phyloP scores from a whole-genome alignment of 2,888 invertebrate species.

The Lacanobia wlatinum region DNA sequence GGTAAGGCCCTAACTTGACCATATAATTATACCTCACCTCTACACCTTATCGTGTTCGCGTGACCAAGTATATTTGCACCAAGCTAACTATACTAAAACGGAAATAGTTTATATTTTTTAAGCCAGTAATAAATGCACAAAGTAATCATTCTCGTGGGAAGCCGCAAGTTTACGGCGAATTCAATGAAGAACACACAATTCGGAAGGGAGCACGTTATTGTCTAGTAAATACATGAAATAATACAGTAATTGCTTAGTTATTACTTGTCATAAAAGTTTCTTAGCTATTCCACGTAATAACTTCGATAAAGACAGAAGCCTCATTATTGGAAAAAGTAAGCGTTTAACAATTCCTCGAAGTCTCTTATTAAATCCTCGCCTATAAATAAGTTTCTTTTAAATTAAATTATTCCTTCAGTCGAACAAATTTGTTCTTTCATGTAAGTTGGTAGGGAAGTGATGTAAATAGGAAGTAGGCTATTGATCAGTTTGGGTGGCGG shows the following conservation, averaged over 20 bases:
- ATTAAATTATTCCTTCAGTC: slow-evolving; percentile 54
- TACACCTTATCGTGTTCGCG: slow-evolving; percentile 67
- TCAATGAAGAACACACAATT: slow-evolving; percentile 59
- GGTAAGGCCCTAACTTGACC: slow-evolving; percentile 40
- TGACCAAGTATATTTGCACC: slow-evolving; percentile 67
- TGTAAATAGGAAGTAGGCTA: slow-evolving; percentile 79
- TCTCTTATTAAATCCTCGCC: slow-evolving; percentile 24
- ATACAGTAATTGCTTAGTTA: slow-evolving; percentile 42
- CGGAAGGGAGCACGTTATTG: slow-evolving; percentile 35
- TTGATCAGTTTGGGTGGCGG: slow-evolving; percentile 79
- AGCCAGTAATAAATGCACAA: slow-evolving; percentile 69
- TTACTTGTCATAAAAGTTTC: slow-evolving; percentile 29
- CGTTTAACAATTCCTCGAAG: slow-evolving; percentile 14
- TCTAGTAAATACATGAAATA: slow-evolving; percentile 59
- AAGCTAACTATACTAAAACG: slow-evolving; percentile 63
- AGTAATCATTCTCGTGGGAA: slow-evolving; percentile 73
- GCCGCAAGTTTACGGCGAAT: slow-evolving; percentile 46
- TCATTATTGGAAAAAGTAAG: slow-evolving; percentile 24
- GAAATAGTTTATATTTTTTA: slow-evolving; percentile 73
- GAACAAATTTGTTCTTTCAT: slow-evolving; percentile 52
- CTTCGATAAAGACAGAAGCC: slow-evolving; percentile 16
- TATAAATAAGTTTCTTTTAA: slow-evolving; percentile 18
- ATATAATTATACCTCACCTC: slow-evolving; percentile 52
- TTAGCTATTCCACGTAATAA: slow-evolving; percentile 14
- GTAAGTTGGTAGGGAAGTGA: slow-evolving; percentile 73